These are phyloP conservation scores for Macrotrachela quadricornifera DNA, from an alignment of 1,140 invertebrate genomes.

Conservation along the genomic window DNA sequence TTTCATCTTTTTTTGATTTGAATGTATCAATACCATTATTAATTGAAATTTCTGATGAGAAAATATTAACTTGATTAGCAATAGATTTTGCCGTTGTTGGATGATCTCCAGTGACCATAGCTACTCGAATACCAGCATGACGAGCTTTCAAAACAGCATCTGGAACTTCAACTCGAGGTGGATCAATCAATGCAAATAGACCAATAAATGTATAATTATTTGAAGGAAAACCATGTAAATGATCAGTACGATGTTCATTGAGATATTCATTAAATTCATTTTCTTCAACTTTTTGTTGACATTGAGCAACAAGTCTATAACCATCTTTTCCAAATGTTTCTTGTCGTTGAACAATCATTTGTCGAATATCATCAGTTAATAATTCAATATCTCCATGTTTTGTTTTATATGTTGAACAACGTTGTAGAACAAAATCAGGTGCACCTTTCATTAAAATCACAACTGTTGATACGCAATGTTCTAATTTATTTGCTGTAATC, in stretches of 20 bases:
- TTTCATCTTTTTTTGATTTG: neutral
- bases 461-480: no score
- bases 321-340: no score
- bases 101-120: constrained; percentile 62
- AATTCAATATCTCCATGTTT: no score
- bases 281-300: no score
- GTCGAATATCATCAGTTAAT: no score
- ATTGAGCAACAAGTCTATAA: no score
- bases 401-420: no score
- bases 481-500: no score
- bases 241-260: no score
- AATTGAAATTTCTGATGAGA: constrained; percentile 59
- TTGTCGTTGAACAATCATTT: no score
- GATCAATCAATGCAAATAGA: constrained; percentile 54
- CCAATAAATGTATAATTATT: constrained; percentile 24
- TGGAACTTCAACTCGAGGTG: constrained; percentile 40
- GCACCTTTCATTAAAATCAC: neutral
- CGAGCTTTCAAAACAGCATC: constrained; percentile 1
- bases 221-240: no score
- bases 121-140: constrained; percentile 40
- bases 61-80: constrained; percentile 94
- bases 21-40: neutral
- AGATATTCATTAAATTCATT: no score
- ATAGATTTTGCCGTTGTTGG: constrained; percentile 98
- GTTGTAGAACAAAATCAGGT: neutral